These are phyloP conservation scores for Triops longicaudatus DNA, from an alignment of 1,140 invertebrate genomes.

Conservation along the genomic window DNA sequence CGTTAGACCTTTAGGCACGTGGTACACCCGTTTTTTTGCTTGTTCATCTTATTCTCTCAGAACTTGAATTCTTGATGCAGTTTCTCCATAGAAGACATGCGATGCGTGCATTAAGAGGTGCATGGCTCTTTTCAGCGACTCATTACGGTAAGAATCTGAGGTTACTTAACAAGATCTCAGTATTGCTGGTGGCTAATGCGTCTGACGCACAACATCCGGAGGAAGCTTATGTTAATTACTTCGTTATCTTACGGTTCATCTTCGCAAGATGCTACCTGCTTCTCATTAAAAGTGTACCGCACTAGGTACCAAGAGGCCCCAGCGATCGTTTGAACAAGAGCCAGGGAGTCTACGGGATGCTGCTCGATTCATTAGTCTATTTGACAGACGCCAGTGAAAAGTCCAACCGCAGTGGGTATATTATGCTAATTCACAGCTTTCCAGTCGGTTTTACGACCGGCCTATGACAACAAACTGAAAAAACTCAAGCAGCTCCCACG, in stretches of 20 bases:
- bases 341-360: neutral
- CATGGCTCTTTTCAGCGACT: neutral
- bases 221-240: slow-evolving; percentile 15
- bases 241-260: neutral
- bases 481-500: neutral
- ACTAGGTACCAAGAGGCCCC: neutral
- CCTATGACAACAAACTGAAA: neutral
- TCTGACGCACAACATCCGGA: neutral
- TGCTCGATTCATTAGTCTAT: neutral
- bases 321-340: neutral
- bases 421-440: neutral
- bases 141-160: neutral
- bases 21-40: no score
- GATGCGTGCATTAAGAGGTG: no score
- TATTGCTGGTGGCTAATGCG: neutral
- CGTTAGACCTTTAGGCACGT: no score
- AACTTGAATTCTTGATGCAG: no score
- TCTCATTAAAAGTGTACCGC: neutral
- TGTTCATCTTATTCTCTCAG: no score
- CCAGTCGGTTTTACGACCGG: neutral
- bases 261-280: neutral
- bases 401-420: neutral
- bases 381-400: neutral
- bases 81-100: no score
- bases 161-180: neutral